phyloP scores from a whole-genome alignment of 2,888 invertebrate genomes.

The Slavum lentiscoides region DNA sequence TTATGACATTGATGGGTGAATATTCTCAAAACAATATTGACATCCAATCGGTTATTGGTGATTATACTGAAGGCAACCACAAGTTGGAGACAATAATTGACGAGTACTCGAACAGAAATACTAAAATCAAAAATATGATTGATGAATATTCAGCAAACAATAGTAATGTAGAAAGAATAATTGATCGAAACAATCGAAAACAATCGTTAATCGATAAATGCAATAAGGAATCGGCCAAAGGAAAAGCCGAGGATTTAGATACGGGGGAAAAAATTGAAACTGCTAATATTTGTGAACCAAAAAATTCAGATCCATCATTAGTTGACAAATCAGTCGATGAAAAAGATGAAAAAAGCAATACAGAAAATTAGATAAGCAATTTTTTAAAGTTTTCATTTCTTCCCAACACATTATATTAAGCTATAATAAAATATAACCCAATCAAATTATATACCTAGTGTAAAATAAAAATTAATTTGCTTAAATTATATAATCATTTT shows the following conservation, averaged over 20 bases:
- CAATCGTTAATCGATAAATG: slow-evolving; percentile 21
- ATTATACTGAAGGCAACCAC: slow-evolving; percentile 27
- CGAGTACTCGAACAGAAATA: slow-evolving; percentile 28
- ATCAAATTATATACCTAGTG: not conserved
- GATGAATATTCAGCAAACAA: slow-evolving; percentile 41
- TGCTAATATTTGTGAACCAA: not conserved
- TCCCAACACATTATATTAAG: no score
- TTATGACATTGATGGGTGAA: slow-evolving; percentile 27
- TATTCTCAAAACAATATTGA: slow-evolving; percentile 41
- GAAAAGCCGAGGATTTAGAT: not conserved
- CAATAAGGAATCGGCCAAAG: not conserved
- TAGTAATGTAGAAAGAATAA: slow-evolving; percentile 33
- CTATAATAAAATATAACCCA: no score
- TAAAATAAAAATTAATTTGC: not conserved
- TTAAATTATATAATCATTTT: no score
- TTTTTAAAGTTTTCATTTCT: not conserved
- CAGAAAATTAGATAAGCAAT: not conserved
- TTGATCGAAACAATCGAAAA: slow-evolving; percentile 20
- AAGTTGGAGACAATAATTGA: slow-evolving; percentile 45
- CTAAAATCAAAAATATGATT: slow-evolving; percentile 35
- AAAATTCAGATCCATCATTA: not conserved
- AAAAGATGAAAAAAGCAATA: not conserved
- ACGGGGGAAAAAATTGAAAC: not conserved
- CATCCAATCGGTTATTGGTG: slow-evolving; percentile 42
- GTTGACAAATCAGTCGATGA: not conserved